Evolutionary conservation across 2,888 invertebrate genomes (phyloP).

Genomic region (Aleiodes alternator): DNA sequence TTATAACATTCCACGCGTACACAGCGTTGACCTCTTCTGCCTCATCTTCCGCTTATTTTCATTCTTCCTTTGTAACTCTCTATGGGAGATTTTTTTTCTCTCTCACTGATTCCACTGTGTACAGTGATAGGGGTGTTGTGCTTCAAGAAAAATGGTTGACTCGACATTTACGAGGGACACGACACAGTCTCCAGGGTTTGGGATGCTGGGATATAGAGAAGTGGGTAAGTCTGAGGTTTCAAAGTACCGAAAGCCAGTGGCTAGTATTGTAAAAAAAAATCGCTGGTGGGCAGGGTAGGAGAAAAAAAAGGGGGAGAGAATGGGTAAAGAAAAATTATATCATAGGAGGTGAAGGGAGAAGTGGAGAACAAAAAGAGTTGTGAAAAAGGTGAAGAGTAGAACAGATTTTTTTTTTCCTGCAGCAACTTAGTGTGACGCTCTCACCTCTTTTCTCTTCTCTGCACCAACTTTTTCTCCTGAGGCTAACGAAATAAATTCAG

Average conservation of each 20-base stretch:
- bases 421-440: slow-evolving; percentile 18
- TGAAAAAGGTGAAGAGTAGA: slow-evolving; percentile 8
- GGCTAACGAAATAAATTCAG: slow-evolving; percentile 48
- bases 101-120: slow-evolving; percentile 24
- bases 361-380: slow-evolving; percentile 24
- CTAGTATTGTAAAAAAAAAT: slow-evolving; percentile 8
- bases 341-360: slow-evolving; percentile 3
- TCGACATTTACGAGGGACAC: slow-evolving; percentile 48
- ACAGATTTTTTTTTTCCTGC: slow-evolving; percentile 36
- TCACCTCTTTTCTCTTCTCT: slow-evolving; percentile 38
- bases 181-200: not conserved
- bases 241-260: slow-evolving; percentile 38
- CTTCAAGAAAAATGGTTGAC: slow-evolving; percentile 47
- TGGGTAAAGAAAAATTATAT: slow-evolving; percentile 6
- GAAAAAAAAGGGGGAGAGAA: not conserved
- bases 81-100: slow-evolving; percentile 6
- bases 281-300: not conserved
- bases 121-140: slow-evolving; percentile 34
- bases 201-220: not conserved
- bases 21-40: slow-evolving; percentile 33
- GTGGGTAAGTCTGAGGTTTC: slow-evolving; percentile 44
- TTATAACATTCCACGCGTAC: slow-evolving; percentile 47
- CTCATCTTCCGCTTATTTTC: slow-evolving; percentile 7
- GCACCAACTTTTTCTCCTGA: slow-evolving; percentile 15
- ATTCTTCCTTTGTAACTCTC: slow-evolving; percentile 13